Percentiles rank a stretch among this genome's conserved stretches.
These are phyloP conservation scores for Lasioglossum pauxillum DNA, from an alignment of 2,888 invertebrate species.

Conservation along the genomic window DNA sequence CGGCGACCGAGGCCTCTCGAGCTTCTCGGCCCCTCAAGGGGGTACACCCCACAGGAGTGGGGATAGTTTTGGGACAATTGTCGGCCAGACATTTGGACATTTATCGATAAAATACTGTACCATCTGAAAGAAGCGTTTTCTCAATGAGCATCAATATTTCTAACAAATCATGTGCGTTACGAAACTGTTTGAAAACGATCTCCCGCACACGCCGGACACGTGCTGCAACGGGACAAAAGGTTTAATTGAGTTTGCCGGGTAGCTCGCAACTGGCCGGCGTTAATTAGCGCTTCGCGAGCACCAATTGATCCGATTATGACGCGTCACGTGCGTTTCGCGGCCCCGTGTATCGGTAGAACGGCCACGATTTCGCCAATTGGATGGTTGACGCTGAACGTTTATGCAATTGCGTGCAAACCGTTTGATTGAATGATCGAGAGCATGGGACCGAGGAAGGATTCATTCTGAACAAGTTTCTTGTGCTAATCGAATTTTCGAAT, in stretches of 20 bases:
- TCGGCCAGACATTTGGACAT: no score
- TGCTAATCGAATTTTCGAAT: neutral
- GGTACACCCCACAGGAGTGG: no score
- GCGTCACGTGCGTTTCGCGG: constrained; percentile 23
- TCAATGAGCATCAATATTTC: neutral
- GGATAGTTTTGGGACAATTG: no score
- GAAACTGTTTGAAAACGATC: neutral
- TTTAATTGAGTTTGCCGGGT: neutral
- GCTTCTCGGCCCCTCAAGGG: no score
- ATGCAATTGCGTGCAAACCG: constrained; percentile 17
- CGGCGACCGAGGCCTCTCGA: no score
- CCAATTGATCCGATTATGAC: constrained; percentile 41
- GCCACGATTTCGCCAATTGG: constrained; percentile 44
- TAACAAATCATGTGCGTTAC: neutral
- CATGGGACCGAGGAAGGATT: neutral
- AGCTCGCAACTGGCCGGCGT: constrained; percentile 11
- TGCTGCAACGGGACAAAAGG: neutral
- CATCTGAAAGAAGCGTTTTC: neutral
- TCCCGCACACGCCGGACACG: neutral
- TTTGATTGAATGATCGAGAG: neutral
- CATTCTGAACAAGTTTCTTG: neutral
- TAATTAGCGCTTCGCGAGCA: constrained; percentile 42
- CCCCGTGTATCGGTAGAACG: constrained; percentile 9
- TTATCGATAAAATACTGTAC: no score
- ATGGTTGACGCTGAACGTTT: constrained; percentile 17